Conservation (phyloP, 2,888 invertebrate species). For the Listrodromus nycthemerus region DNA sequence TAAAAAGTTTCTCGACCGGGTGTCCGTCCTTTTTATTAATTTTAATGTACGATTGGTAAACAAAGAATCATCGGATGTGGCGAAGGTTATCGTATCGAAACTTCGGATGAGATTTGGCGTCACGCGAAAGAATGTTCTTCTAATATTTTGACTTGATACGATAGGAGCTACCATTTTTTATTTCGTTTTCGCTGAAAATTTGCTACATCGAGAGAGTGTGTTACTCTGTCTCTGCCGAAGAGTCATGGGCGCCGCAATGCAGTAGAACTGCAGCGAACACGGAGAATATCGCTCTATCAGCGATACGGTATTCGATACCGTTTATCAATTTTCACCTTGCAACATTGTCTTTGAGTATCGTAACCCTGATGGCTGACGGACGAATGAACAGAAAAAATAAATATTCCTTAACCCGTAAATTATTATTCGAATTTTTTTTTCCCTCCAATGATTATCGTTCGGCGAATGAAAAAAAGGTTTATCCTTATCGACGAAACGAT, state of each 20-base stretch:
- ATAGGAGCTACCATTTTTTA: not conserved
- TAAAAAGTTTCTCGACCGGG: constrained; percentile 50
- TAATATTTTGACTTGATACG: not conserved
- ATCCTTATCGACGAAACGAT: not conserved
- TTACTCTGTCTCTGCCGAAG: no score
- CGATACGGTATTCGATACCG: not conserved
- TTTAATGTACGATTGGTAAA: constrained; percentile 38
- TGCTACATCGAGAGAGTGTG: not conserved
- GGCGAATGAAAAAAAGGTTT: not conserved
- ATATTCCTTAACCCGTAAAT: not conserved
- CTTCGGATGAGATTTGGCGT: not conserved
- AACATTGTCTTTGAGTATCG: not conserved
- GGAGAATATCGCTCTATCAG: constrained; percentile 33
- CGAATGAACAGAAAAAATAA: not conserved
- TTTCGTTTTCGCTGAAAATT: not conserved
- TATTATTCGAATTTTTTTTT: no score
- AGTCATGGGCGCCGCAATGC: constrained; percentile 78
- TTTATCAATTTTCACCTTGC: not conserved
- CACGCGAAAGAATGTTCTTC: not conserved
- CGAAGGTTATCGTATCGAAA: not conserved
- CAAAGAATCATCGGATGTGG: not conserved
- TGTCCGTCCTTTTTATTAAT: constrained; percentile 51
- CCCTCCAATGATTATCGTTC: not conserved
- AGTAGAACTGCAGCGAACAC: constrained; percentile 73
- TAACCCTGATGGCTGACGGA: not conserved